phyloP scores from a whole-genome alignment of 2,888 invertebrate genomes.

The Zeuzera pyrina region DNA sequence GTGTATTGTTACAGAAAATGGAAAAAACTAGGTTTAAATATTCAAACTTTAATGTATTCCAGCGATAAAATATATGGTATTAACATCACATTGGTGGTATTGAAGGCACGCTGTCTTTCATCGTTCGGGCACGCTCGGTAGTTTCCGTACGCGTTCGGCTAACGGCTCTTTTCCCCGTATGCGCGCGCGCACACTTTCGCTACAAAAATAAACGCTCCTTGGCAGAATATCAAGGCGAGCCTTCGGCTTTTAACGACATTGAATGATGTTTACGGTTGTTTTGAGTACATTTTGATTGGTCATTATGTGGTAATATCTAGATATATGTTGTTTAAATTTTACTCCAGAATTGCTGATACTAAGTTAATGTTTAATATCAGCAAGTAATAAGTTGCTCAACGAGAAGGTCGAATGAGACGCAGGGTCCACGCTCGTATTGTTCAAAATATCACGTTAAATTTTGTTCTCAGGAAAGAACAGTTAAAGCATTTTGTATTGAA shows the following conservation, averaged over 20 bases:
- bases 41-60: conserved; percentile 7
- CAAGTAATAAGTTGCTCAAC: too few species aligned
- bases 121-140: conserved; percentile 43
- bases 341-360: too few species aligned
- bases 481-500: too few species aligned
- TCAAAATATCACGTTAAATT: too few species aligned
- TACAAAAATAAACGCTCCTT: conserved; percentile 70
- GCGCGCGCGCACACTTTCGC: conserved; percentile 53
- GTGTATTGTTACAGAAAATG: conserved; percentile 16
- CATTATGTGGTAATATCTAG: too few species aligned
- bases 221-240: conserved; percentile 68
- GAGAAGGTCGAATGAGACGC: too few species aligned
- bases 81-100: conserved; percentile 33
- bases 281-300: conserved; percentile 15
- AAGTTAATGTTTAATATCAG: too few species aligned
- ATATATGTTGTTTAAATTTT: too few species aligned
- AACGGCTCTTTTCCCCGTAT: conserved; percentile 52
- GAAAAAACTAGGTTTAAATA: conserved; percentile 15
- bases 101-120: conserved; percentile 27
- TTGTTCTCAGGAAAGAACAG: too few species aligned
- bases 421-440: too few species aligned
- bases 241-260: conserved; percentile 57
- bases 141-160: conserved; percentile 51
- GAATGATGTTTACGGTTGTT: conserved; percentile 54
- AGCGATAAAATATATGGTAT: conserved; percentile 9